A percentile compares a stretch with the other conserved stretches of the same genome.
Conservation (phyloP, 35 echinoderm and acorn worm genomes). For the Apostichopus japonicus region DNA sequence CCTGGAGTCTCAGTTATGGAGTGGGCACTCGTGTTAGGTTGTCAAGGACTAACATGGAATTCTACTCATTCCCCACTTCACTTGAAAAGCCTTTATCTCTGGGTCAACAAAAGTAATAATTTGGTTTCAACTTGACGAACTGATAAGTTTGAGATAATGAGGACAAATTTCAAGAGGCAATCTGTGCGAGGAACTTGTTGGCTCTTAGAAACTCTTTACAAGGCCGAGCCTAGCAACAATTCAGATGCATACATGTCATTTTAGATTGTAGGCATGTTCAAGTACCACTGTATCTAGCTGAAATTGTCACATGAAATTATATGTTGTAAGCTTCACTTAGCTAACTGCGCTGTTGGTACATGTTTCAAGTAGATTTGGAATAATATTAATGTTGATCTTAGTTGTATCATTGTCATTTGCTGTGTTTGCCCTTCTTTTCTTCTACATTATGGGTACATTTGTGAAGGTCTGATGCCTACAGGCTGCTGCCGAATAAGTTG, state of each 20-base stretch:
- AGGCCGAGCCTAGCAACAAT: not conserved
- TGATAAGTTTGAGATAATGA: slow-evolving; percentile 52
- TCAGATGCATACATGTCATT: slow-evolving; percentile 9
- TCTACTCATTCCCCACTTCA: not conserved
- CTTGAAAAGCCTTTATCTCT: slow-evolving; percentile 47
- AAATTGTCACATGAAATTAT: slow-evolving; percentile 6
- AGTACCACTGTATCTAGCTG: slow-evolving; percentile 17
- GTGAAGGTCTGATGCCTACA: too few relatives aligned
- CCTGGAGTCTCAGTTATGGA: slow-evolving; percentile 44
- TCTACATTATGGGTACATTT: too few relatives aligned
- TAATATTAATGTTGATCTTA: not conserved
- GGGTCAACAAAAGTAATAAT: slow-evolving; percentile 44
- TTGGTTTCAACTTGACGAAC: slow-evolving; percentile 22
- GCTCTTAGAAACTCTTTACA: slow-evolving; percentile 15
- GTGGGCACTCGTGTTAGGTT: slow-evolving; percentile 17
- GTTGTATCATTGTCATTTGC: not conserved
- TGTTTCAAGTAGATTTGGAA: not conserved
- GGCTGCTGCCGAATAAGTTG: too few relatives aligned
- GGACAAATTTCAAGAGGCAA: slow-evolving; percentile 55
- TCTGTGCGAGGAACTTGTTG: slow-evolving; percentile 33
- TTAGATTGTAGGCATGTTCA: slow-evolving; percentile 4
- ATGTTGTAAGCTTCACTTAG: not conserved
- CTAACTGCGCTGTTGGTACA: not conserved
- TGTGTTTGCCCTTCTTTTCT: too few relatives aligned
- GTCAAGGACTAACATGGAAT: slow-evolving; percentile 45